These are phyloP conservation scores for Silurus asotus DNA, from an alignment of 2,113 vertebrate genomes.

Conservation along the genomic window DNA sequence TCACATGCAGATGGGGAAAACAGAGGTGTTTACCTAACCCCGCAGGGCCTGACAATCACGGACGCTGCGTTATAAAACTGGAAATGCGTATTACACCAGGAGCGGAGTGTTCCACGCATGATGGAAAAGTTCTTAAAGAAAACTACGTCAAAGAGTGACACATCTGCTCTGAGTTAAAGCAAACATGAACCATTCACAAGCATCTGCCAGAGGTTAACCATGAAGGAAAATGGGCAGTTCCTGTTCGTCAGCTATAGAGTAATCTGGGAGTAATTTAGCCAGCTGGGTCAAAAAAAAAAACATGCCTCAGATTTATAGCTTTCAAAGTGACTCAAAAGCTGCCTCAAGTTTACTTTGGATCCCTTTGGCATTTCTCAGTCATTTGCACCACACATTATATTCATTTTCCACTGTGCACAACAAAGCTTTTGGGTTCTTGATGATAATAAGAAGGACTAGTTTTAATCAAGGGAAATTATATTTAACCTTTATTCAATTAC, in stretches of 20 bases:
- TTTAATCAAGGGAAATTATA: slow-evolving; percentile 5
- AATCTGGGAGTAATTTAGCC: slow-evolving; percentile 77
- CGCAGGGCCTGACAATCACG: slow-evolving; percentile 33
- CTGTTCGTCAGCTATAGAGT: slow-evolving; percentile 72
- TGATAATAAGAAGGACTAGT: not conserved
- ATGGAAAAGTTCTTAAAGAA: slow-evolving; percentile 42
- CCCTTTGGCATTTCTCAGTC: slow-evolving; percentile 42
- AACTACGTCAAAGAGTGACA: slow-evolving; percentile 35
- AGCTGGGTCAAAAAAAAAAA: slow-evolving; percentile 60
- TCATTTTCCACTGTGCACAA: slow-evolving; percentile 7
- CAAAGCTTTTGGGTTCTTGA: not conserved
- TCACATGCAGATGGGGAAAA: slow-evolving; percentile 48
- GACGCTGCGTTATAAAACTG: slow-evolving; percentile 45
- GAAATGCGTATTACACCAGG: not conserved
- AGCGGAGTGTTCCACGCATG: not conserved
- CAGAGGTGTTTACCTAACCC: slow-evolving; percentile 49
- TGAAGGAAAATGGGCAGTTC: slow-evolving; percentile 78
- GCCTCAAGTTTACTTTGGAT: slow-evolving; percentile 57
- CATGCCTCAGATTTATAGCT: slow-evolving; percentile 61
- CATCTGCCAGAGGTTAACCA: slow-evolving; percentile 81
- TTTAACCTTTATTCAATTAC: not conserved
- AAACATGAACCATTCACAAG: slow-evolving; percentile 66
- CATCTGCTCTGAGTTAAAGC: slow-evolving; percentile 70
- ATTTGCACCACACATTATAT: not conserved
- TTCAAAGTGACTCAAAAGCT: slow-evolving; percentile 61